Conservation (phyloP, 2,797 vertebrate genomes). For the Paguma larvata region DNA sequence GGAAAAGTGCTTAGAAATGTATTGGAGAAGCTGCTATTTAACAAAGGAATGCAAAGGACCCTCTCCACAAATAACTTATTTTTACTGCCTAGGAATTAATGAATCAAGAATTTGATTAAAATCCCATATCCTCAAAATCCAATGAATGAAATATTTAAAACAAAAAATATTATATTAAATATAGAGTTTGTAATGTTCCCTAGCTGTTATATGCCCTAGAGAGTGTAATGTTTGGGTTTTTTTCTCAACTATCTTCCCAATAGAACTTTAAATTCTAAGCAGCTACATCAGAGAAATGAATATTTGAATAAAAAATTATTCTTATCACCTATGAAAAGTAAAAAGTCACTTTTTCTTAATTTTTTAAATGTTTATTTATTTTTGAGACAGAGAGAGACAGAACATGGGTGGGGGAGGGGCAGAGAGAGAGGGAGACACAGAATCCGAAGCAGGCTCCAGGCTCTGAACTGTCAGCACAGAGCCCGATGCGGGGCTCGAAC, state of each 20-base stretch:
- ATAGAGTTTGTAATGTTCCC: not conserved
- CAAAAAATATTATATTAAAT: not conserved
- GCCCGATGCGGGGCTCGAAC: no score
- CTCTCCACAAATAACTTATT: not conserved
- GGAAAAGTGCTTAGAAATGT: not conserved
- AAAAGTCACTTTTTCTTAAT: not conserved
- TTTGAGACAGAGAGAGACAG: no score
- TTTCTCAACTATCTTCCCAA: not conserved
- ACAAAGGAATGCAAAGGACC: not conserved
- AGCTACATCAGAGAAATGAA: not conserved
- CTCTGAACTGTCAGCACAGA: no score
- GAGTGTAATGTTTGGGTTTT: not conserved
- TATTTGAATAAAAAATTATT: not conserved
- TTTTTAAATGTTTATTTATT: no score
- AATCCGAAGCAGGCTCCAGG: no score
- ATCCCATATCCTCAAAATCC: not conserved
- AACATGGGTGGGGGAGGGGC: no score
- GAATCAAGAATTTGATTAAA: not conserved
- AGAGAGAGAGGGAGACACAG: no score
- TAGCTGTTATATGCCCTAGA: no score
- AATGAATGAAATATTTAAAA: constrained; percentile 15
- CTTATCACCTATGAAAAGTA: not conserved
- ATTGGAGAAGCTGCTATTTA: not conserved
- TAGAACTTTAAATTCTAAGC: not conserved
- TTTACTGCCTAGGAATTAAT: not conserved